Evolutionary conservation across 2,113 vertebrate genomes (phyloP), one percentile per base, ranked within the genome.

Genomic region (Oreochromis aureus): DNA sequence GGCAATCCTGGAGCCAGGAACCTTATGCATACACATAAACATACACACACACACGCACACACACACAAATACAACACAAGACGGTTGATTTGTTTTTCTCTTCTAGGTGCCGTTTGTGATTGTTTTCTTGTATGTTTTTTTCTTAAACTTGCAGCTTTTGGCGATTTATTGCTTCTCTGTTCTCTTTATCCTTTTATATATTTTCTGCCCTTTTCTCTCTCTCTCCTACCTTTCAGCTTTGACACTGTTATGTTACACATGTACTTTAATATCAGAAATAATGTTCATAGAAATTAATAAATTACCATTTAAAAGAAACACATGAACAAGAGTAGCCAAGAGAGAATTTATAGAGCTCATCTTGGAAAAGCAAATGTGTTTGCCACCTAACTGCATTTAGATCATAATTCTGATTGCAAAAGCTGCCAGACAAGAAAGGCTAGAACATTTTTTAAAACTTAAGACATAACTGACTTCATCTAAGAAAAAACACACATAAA

Each of bases 401-500:
- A 66, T 66, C 61, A 0, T 66, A 66, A 66, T 66, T 66, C 34
- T 66, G 34, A 66, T 66, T 66, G 3, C 34, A 66, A 66, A 66
- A 66, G 34, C 34, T 66, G 19, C 34, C 34, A 66, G 34, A 39
- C 61, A 22, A 39, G 3, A 5, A 39, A 66, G 0, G 10, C 19
- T 66, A 66, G 61, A 66, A 66, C 0, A 0, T 0, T 12, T 6
- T n/a, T 39, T 39, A 1, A 19, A 63, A 34, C 27, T 32, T 32
- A 10, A 32, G 15, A 59, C 15, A 59, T 59, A 59, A 63, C 61
- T 66, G 18, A 66, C 2, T 66, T 34, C 61, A 39, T 39, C 32
- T 39, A 66, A 0, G 34, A 12, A n/a, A n/a, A 39, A 66, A 66
- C 61, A 66, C 34, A 66, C 34, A 66, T 66, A 66, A 66, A 66